Evolutionary conservation across 2,113 vertebrate species (phyloP).

Genomic region (Amblyopsis rosae): DNA sequence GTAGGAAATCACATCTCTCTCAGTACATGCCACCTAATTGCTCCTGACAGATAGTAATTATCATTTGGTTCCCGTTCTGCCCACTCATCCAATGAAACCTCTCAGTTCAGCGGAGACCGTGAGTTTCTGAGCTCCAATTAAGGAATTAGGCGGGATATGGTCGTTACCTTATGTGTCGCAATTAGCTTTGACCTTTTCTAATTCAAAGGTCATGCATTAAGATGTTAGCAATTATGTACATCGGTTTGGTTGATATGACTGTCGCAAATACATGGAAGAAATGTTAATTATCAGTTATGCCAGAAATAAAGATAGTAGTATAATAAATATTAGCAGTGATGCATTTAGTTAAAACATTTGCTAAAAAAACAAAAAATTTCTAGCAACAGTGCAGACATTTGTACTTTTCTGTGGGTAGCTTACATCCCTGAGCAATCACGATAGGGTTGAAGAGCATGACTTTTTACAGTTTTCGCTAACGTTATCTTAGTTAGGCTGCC

Average conservation of each 20-base stretch:
- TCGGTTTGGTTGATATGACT: constrained; percentile 59
- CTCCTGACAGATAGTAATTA: constrained; percentile 75
- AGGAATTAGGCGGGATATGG: constrained; percentile 67
- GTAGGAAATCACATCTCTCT: constrained; percentile 53
- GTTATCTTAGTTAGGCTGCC: background rate
- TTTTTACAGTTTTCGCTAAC: no score
- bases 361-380: no score
- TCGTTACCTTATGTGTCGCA: constrained; percentile 67
- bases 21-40: constrained; percentile 66
- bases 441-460: no score
- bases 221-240: constrained; percentile 74
- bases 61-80: constrained; percentile 67
- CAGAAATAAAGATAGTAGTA: constrained; percentile 11
- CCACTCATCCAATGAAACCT: constrained; percentile 60
- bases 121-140: constrained; percentile 63
- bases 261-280: constrained; percentile 54
- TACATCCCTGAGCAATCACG: no score
- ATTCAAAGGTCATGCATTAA: constrained; percentile 73
- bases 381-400: no score
- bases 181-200: constrained; percentile 69
- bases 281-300: constrained; percentile 53
- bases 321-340: constrained; percentile 9
- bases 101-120: constrained; percentile 27
- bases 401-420: no score
- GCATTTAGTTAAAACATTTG: background rate